Percentiles rank a stretch among this genome's conserved stretches.
Conservation (phyloP, 2,797 vertebrate species). For the Molothrus ater region DNA sequence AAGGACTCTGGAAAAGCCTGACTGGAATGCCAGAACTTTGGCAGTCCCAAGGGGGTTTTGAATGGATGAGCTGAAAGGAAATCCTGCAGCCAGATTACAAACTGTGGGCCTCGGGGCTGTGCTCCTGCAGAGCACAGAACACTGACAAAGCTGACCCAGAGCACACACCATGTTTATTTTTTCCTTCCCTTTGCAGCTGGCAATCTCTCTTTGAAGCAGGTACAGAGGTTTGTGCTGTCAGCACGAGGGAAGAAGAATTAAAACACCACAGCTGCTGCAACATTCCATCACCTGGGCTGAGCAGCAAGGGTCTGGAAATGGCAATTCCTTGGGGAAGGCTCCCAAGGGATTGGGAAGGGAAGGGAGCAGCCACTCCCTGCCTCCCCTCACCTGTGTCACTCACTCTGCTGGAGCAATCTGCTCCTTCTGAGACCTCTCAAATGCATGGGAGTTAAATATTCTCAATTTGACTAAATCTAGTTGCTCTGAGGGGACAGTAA, state of each 20-base stretch:
- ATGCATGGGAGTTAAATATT: neutral
- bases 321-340: neutral
- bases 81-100: neutral
- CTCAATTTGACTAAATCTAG: neutral
- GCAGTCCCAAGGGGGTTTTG: neutral
- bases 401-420: rapidly evolving
- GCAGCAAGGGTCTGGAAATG: rapidly evolving
- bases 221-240: neutral
- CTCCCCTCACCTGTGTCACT: rapidly evolving
- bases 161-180: rapidly evolving
- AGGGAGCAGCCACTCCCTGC: neutral
- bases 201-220: neutral
- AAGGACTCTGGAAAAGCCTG: neutral
- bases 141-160: neutral
- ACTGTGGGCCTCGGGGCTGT: neutral
- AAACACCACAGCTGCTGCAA: neutral
- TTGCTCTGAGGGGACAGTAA: neutral
- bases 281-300: neutral
- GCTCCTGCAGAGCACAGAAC: neutral
- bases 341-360: too few relatives aligned
- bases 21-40: neutral
- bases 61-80: neutral
- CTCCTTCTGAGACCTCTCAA: neutral
- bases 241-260: neutral
- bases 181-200: neutral